phyloP scores from a whole-genome alignment of 2,888 invertebrate genomes.

The Agrotis clavis region DNA sequence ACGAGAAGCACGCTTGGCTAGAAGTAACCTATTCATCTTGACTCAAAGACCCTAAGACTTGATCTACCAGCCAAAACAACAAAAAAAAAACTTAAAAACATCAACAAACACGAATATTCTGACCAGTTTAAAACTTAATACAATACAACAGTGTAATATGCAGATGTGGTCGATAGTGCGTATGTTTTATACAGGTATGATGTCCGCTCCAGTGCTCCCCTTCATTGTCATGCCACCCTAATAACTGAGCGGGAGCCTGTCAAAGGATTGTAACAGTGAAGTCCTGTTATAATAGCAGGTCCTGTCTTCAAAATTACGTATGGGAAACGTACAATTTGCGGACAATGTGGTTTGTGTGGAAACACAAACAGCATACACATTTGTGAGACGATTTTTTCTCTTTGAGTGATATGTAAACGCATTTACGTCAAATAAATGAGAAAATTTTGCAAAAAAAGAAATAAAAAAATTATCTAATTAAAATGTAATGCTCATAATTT shows the following conservation, averaged over 20 bases:
- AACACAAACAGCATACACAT: conserved; percentile 9
- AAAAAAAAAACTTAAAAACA: too few species aligned
- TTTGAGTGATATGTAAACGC: background rate
- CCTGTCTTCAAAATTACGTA: conserved; percentile 42
- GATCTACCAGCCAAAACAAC: background rate
- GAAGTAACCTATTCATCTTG: too few species aligned
- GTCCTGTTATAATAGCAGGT: conserved; percentile 49
- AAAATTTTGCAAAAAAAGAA: conserved; percentile 28
- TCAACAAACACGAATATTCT: background rate
- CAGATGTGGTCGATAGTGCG: conserved; percentile 29
- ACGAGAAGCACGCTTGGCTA: too few species aligned
- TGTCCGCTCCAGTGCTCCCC: conserved; percentile 28
- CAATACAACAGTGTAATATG: conserved; percentile 25
- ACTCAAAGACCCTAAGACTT: background rate
- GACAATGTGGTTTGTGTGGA: conserved; percentile 21
- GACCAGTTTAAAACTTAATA: background rate
- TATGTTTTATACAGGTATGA: conserved; percentile 26
- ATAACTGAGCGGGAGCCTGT: conserved; percentile 25
- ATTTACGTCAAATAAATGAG: conserved; percentile 7
- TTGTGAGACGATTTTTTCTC: conserved; percentile 3
- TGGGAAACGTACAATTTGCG: conserved; percentile 32
- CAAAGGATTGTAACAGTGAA: conserved; percentile 52
- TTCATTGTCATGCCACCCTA: conserved; percentile 38
- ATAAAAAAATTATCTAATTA: conserved; percentile 52
- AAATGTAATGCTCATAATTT: conserved; percentile 42